Evolutionary conservation across 2,797 vertebrate species (phyloP).

Genomic region (Cryptoblepharus egeriae): DNA sequence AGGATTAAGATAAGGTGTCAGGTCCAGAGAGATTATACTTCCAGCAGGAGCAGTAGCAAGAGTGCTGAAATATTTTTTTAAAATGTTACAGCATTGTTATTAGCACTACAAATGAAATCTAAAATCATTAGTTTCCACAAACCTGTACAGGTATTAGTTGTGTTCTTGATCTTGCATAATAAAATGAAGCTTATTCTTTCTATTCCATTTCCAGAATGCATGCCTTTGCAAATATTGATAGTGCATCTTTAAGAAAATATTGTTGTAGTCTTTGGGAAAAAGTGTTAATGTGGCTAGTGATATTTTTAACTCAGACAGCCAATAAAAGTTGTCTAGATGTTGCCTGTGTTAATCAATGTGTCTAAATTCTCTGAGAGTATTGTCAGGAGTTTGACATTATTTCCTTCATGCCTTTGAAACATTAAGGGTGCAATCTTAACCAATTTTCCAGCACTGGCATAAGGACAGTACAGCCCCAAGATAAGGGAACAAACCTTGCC

Average conservation of each 20-base stretch:
- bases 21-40: background rate
- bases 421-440: too few species aligned
- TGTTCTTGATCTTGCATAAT: background rate
- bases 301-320: background rate
- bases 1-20: background rate
- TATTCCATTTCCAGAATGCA: background rate
- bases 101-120: background rate
- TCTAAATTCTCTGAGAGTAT: constrained; percentile 3
- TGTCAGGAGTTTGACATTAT: background rate
- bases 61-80: too few species aligned
- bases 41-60: too few species aligned
- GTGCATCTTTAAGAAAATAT: background rate
- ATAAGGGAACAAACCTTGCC: too few species aligned
- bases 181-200: background rate
- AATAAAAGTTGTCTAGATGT: background rate
- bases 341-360: constrained; percentile 1
- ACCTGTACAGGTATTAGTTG: too few species aligned
- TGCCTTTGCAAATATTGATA: constrained; percentile 1
- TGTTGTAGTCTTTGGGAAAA: background rate
- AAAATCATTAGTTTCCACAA: background rate
- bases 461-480: too few species aligned
- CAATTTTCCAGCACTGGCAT: too few species aligned
- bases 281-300: background rate
- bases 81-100: background rate
- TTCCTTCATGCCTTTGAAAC: constrained; percentile 23